These are phyloP conservation scores for Hippasteria phrygiana DNA, from an alignment of 53 echinoderm and acorn worm genomes.

Conservation along the genomic window DNA sequence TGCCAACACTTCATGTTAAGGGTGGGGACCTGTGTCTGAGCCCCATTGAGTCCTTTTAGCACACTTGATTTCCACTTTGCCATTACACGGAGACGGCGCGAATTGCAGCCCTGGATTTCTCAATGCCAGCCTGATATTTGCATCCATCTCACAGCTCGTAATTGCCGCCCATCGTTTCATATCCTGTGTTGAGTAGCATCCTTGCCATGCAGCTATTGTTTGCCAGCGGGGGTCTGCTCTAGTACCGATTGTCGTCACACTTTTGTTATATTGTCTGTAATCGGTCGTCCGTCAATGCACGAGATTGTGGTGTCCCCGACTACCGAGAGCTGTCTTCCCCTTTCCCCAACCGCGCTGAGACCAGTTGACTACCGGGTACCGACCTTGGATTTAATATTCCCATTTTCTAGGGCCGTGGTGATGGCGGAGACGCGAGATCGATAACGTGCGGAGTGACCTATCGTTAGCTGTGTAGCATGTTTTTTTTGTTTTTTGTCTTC, in stretches of 20 bases:
- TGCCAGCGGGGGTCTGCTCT: constrained; percentile 11
- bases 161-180: too few species aligned
- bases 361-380: constrained; percentile 18
- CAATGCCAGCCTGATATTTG: background rate
- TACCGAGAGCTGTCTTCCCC: background rate
- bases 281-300: constrained; percentile 12
- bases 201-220: background rate
- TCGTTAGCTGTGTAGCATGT: background rate
- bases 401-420: constrained; percentile 32
- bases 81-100: background rate
- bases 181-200: constrained; percentile 2
- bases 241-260: constrained; percentile 8
- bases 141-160: background rate
- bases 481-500: background rate
- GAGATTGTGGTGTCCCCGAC: constrained; percentile 4
- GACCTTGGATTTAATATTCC: constrained; percentile 47
- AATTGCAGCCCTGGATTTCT: background rate
- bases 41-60: background rate
- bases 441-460: constrained; percentile 35
- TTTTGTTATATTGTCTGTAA: constrained; percentile 21
- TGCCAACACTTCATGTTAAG: background rate
- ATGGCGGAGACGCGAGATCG: background rate
- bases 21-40: background rate
- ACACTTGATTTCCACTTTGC: constrained; percentile 8
- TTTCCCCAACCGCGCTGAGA: background rate